Percentiles rank a stretch among this genome's conserved stretches.
Conservation (phyloP, 2,797 vertebrate genomes). For the Astyanax mexicanus region DNA sequence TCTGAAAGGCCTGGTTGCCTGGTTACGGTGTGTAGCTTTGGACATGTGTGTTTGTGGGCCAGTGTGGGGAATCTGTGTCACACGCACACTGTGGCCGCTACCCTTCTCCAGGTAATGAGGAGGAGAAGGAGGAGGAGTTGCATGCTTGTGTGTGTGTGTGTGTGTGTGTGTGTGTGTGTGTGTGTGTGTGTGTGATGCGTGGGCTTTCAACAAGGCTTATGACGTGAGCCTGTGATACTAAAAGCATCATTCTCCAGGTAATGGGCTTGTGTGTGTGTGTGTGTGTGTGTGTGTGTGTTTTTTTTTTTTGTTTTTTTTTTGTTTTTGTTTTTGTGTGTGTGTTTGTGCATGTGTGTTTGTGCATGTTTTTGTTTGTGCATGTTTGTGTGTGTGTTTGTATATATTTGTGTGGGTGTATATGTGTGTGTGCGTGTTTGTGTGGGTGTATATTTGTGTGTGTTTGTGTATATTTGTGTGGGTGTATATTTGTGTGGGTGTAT, state of each 20-base stretch:
- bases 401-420: slow-evolving; percentile 22
- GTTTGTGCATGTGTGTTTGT: slow-evolving; percentile 15
- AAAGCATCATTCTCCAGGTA: slow-evolving; percentile 39
- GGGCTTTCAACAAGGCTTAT: slow-evolving; percentile 28
- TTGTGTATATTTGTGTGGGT: too few species aligned
- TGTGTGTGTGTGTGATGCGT: slow-evolving; percentile 14
- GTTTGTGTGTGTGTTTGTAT: slow-evolving; percentile 6
- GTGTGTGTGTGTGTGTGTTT: slow-evolving; percentile 19
- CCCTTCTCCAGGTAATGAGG: slow-evolving; percentile 15
- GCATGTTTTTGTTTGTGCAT: too few species aligned
- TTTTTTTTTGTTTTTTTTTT: too few species aligned
- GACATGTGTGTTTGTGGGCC: neutral
- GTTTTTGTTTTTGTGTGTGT: slow-evolving; percentile 8
- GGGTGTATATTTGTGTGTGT: too few species aligned
- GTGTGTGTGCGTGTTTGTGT: slow-evolving; percentile 5
- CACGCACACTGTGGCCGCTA: neutral
- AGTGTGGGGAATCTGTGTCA: slow-evolving; percentile 10
- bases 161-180: neutral
- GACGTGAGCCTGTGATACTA: slow-evolving; percentile 16
- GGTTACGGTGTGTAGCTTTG: slow-evolving; percentile 50
- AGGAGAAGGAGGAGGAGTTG: too few species aligned
- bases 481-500: slow-evolving; percentile 4
- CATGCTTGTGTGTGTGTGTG: neutral
- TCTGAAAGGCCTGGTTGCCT: slow-evolving; percentile 54
- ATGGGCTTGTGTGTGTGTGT: slow-evolving; percentile 14